Evolutionary conservation across 2,113 vertebrate species (phyloP).

Genomic region (Micronycteris hirsuta): DNA sequence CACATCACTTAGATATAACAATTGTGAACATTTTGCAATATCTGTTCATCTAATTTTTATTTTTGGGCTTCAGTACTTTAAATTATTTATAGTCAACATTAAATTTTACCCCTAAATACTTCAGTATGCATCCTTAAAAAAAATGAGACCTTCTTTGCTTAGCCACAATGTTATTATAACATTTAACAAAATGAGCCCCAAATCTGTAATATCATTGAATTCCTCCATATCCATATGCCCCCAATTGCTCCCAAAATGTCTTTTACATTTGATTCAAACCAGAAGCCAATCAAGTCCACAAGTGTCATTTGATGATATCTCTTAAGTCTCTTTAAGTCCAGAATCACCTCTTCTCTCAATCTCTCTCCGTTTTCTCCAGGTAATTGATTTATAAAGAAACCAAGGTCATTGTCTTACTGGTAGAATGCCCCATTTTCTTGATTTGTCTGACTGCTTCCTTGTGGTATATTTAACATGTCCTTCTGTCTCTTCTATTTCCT

Average conservation of each 20-base stretch:
- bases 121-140: not conserved
- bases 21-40: not conserved
- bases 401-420: not conserved
- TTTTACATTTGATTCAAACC: not conserved
- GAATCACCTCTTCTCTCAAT: rapidly evolving
- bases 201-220: not conserved
- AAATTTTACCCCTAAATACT: not conserved
- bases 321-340: not conserved
- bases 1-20: not conserved
- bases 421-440: not conserved
- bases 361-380: not conserved
- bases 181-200: not conserved
- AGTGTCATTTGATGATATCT: not conserved
- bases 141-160: not conserved
- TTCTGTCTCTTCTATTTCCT: not conserved
- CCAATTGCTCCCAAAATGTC: not conserved
- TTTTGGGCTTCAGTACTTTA: not conserved
- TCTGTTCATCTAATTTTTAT: not conserved
- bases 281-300: not conserved
- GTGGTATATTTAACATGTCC: not conserved
- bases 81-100: not conserved
- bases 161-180: not conserved
- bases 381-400: not conserved
- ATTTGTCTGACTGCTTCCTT: not conserved
- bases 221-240: not conserved